Conservation (phyloP, 2,113 vertebrate species). For the Sander vitreus region DNA sequence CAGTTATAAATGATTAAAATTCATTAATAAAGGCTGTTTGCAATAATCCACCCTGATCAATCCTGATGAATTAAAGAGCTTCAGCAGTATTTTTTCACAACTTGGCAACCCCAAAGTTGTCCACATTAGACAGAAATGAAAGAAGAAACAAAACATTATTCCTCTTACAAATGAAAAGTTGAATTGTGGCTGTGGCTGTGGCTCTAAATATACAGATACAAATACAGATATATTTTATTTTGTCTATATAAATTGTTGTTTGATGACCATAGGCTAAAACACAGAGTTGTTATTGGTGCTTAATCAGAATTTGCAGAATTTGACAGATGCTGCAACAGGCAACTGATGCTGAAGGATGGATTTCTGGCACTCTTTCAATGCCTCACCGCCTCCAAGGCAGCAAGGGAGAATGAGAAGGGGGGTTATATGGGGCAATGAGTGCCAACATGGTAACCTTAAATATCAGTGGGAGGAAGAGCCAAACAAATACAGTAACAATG, state of each 20-base stretch:
- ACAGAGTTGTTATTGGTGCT: not conserved
- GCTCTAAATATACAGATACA: too few species aligned
- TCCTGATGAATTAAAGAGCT: not conserved
- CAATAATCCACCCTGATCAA: not conserved
- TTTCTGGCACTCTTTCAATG: conserved; percentile 54
- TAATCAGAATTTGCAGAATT: conserved; percentile 13
- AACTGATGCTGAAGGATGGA: conserved; percentile 28
- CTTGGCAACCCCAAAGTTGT: not conserved
- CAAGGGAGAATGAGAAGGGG: conserved; percentile 7
- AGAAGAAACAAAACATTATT: not conserved
- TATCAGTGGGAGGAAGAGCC: conserved; percentile 70
- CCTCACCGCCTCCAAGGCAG: conserved; percentile 29
- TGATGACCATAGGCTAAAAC: not conserved
- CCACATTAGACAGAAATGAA: not conserved
- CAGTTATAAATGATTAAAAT: too few species aligned
- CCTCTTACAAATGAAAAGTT: not conserved
- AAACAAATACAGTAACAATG: conserved; percentile 73
- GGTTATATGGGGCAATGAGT: conserved; percentile 13
- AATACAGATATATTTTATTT: not conserved
- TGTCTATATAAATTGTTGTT: not conserved
- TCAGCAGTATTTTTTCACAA: not conserved
- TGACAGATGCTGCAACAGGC: conserved; percentile 11
- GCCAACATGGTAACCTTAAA: conserved; percentile 73
- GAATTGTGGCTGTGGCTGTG: not conserved
- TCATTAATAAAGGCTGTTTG: not conserved